Base-by-base conservation (phyloP, 2,113 vertebrate genomes). In the Abramis brama region DNA sequence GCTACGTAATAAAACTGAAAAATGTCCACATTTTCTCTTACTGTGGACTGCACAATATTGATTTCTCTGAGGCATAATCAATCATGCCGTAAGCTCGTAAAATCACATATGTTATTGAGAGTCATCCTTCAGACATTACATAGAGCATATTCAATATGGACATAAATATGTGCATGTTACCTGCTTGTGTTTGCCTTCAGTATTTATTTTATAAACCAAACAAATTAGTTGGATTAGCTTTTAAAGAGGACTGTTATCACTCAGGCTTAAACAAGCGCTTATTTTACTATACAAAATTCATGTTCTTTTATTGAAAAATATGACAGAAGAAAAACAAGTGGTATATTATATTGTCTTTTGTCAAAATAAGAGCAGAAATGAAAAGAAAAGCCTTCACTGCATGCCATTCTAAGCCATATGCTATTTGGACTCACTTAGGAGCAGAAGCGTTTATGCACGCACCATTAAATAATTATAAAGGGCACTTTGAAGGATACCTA, bases 1-100 rank as follows among this genome's bases (percentile, higher is more conserved):
- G 85, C 89, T 88, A 90, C 81, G 91, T 93, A 91, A 92, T 92
- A 88, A 88, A 83, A 86, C 82, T 94, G 90, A 93, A 93, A 94
- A 93, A 94, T 92, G 91, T 90, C 86, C 45, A 80, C 87, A 87
- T 88, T 89, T 82, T 70, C 85, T 81, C 6, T 88, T 45, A 59
- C 79, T 5, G 66, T 86, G 79, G 81, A 89, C 83, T 86, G 91
- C 85, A 50, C 45, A 78, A 77, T 91, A 94, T 94, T 85, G 93
- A 95, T 94, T 93, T 90, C 91, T 89, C 64, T 64, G 73, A 87
- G 89, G 87, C 85, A 52, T 84, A 86, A 93, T 94, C 91, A 90
- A 91, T 95, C 92, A 92, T 3, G 66, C 82, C 82, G 86, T 92
- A 92, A 94, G 89, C 91, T 87, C 81, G 50, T 57, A 70, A 70